Conservation (phyloP, 35 echinoderm and acorn worm genomes). For the Ophioderma brevispina region DNA sequence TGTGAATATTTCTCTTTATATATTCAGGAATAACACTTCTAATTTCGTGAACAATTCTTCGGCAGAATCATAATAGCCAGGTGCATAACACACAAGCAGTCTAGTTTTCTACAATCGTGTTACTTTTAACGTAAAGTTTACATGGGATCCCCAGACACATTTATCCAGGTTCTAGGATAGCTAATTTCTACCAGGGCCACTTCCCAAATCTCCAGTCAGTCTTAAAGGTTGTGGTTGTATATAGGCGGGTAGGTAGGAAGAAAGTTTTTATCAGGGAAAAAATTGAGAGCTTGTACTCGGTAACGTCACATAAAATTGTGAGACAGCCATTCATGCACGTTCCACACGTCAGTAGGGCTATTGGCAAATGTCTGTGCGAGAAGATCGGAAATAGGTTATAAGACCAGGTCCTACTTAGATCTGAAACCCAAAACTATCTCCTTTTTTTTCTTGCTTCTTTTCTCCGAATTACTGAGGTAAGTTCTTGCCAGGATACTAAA, state of each 20-base stretch:
- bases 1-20: not conserved
- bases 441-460: too few relatives aligned
- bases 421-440: conserved; percentile 54
- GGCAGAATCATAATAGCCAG: conserved; percentile 40
- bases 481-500: conserved; percentile 59
- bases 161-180: conserved; percentile 53
- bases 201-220: conserved; percentile 55
- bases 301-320: conserved; percentile 59
- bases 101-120: conserved; percentile 6
- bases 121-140: conserved; percentile 28
- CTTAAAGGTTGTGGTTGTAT: conserved; percentile 15
- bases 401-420: not conserved
- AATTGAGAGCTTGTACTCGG: conserved; percentile 46
- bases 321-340: not conserved
- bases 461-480: conserved; percentile 38
- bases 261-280: conserved; percentile 35
- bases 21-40: not conserved
- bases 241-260: conserved; percentile 10
- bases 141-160: conserved; percentile 19
- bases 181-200: conserved; percentile 56
- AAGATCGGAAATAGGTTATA: not conserved
- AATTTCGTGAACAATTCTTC: conserved; percentile 36
- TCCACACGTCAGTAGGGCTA: not conserved
- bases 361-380: too few relatives aligned
- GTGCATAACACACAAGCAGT: not conserved